Percentiles rank a stretch among this genome's conserved stretches.
Evolutionary conservation across 2,888 invertebrate species (phyloP).

Genomic region (Hartigia nigra): DNA sequence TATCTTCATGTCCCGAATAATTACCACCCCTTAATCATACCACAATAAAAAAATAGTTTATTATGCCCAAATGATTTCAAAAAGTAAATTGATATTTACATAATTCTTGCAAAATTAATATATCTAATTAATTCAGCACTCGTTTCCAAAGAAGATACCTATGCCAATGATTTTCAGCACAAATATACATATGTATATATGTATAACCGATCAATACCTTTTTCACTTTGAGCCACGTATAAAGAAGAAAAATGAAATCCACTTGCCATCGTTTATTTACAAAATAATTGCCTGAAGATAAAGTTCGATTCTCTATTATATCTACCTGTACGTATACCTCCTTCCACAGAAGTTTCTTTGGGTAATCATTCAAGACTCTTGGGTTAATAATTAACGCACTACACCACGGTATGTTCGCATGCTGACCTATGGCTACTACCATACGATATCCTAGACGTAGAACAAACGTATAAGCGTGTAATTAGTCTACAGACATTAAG

Average conservation of each 20-base stretch:
- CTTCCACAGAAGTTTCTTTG: background rate
- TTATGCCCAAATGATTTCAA: background rate
- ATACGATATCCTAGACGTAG: background rate
- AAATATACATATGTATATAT: too few species aligned
- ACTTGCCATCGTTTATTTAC: background rate
- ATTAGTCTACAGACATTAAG: slow-evolving; percentile 39
- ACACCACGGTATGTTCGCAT: slow-evolving; percentile 11
- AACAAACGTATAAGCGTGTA: slow-evolving; percentile 28
- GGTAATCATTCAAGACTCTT: slow-evolving; percentile 11
- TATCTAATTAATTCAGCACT: background rate
- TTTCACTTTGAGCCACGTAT: background rate
- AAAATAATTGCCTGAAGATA: background rate
- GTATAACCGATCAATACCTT: background rate
- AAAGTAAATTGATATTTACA: background rate
- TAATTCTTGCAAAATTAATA: background rate
- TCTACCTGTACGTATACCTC: background rate
- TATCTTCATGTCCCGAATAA: background rate
- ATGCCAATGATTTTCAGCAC: background rate
- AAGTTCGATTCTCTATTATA: background rate
- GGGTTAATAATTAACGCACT: slow-evolving; percentile 20
- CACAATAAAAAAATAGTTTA: background rate
- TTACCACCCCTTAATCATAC: background rate
- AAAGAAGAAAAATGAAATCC: background rate
- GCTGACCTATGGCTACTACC: background rate
- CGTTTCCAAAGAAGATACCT: background rate